Conservation (phyloP, 2,113 vertebrate genomes). For the Paramormyrops kingsleyae region DNA sequence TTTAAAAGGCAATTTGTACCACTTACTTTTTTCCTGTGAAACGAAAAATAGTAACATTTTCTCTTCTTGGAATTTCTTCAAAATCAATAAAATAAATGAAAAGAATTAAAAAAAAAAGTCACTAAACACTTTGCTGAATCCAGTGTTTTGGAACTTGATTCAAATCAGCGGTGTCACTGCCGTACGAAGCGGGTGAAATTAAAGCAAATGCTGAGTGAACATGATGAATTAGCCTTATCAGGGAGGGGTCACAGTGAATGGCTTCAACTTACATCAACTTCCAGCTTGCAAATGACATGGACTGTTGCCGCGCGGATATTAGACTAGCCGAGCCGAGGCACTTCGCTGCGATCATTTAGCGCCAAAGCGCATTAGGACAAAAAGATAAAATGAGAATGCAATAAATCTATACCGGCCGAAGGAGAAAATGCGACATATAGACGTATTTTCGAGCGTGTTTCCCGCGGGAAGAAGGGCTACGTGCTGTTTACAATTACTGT, state of each 20-base stretch:
- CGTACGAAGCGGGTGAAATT: not conserved
- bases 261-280: not conserved
- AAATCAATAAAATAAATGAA: constrained; percentile 3
- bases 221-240: constrained; percentile 17
- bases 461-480: not conserved
- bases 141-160: not conserved
- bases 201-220: not conserved
- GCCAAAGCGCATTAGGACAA: not conserved
- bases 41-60: not conserved
- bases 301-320: not conserved
- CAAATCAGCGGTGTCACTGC: not conserved
- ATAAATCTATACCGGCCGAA: not conserved
- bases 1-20: not conserved
- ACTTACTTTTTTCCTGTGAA: not conserved
- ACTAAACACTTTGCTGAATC: not conserved
- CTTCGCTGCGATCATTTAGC: not conserved
- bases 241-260: not conserved
- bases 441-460: not conserved
- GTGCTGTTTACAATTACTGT: not conserved
- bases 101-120: not conserved
- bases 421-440: not conserved
- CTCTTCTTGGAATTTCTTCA: not conserved
- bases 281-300: not conserved
- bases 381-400: not conserved
- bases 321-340: not conserved